A percentile compares a stretch with the other conserved stretches of the same genome.
Evolutionary conservation across 2,797 vertebrate species (phyloP).

Genomic region (Sphenopsis melanotis): DNA sequence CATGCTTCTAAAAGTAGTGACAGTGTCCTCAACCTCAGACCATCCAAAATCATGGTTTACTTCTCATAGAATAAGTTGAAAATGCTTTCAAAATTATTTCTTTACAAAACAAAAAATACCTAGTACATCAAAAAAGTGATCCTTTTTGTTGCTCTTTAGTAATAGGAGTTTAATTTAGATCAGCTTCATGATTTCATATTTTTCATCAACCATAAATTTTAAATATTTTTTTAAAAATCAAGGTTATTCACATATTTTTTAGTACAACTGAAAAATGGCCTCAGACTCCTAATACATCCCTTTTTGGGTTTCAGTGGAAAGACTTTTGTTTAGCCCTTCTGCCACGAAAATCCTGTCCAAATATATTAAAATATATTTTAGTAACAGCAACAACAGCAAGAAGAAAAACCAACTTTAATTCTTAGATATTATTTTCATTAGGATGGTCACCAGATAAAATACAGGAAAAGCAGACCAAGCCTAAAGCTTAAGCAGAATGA

Average conservation of each 20-base stretch:
- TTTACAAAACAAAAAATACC: not conserved
- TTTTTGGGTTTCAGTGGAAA: not conserved
- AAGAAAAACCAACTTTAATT: not conserved
- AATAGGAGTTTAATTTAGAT: not conserved
- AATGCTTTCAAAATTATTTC: not conserved
- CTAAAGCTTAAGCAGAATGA: slow-evolving; percentile 27
- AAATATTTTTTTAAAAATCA: not conserved
- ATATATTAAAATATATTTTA: not conserved
- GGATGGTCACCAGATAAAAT: slow-evolving; percentile 54
- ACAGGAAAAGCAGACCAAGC: not conserved
- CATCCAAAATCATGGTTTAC: not conserved
- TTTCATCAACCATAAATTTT: not conserved
- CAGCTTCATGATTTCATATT: not conserved
- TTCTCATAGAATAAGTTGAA: not conserved
- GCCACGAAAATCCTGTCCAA: not conserved
- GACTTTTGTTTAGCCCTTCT: not conserved
- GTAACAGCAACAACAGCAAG: not conserved
- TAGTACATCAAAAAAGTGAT: not conserved
- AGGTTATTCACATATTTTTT: not conserved
- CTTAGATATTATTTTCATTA: slow-evolving; percentile 7
- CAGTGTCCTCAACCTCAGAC: not conserved
- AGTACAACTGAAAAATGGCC: not conserved
- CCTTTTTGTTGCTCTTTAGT: not conserved
- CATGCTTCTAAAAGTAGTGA: not conserved
- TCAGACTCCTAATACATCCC: not conserved